Percentiles rank a stretch among this genome's conserved stretches.
Evolutionary conservation across 1,140 invertebrate genomes (phyloP).

Genomic region (Pseudomyrmex flavicornis): DNA sequence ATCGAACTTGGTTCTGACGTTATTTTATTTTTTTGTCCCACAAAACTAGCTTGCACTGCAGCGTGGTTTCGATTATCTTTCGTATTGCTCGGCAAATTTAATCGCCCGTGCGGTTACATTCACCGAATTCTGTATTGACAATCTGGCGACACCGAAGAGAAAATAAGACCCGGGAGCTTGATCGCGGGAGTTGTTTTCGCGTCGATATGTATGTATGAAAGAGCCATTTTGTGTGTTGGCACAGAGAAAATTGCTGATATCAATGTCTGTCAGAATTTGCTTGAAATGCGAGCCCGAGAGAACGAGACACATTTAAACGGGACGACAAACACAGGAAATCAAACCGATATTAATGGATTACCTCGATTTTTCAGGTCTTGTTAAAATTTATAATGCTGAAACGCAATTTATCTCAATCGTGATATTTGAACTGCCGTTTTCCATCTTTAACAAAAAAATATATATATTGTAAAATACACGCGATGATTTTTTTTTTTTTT

Average conservation of each 20-base stretch:
- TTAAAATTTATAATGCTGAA: constrained; percentile 3
- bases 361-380: background rate
- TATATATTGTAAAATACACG: background rate
- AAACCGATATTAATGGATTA: constrained; percentile 22
- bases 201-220: constrained; percentile 9
- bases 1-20: background rate
- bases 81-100: constrained; percentile 30
- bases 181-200: constrained; percentile 4
- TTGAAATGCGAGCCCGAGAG: constrained; percentile 30
- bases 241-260: constrained; percentile 45
- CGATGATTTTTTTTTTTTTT: background rate
- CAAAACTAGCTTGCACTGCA: background rate
- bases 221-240: constrained; percentile 23
- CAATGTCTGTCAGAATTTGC: constrained; percentile 32
- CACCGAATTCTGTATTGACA: constrained; percentile 19
- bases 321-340: constrained; percentile 14
- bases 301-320: background rate
- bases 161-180: constrained; percentile 35
- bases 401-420: background rate
- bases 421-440: background rate
- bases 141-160: constrained; percentile 5
- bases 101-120: constrained; percentile 40
- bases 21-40: background rate
- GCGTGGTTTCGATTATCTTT: constrained; percentile 24
- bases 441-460: background rate